Conservation (phyloP, 2,888 invertebrate species). For the Agrotis exclamationis region DNA sequence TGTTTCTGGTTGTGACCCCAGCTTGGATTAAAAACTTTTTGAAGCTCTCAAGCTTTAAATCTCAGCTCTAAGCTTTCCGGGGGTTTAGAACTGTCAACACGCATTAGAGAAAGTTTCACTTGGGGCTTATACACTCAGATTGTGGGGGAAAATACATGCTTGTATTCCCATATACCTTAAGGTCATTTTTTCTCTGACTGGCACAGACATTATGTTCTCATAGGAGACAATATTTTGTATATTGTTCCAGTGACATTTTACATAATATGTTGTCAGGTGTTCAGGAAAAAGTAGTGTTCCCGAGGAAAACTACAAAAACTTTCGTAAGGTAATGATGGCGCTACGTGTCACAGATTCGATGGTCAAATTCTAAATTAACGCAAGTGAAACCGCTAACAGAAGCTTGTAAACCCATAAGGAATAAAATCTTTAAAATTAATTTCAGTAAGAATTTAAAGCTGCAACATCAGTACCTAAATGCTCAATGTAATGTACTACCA, state of each 20-base stretch:
- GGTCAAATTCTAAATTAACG: too few species aligned
- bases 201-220: neutral
- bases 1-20: too few species aligned
- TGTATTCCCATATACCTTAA: neutral
- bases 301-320: too few species aligned
- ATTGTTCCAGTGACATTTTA: neutral
- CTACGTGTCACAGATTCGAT: too few species aligned
- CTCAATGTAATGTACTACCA: neutral
- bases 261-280: too few species aligned
- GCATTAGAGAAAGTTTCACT: slow-evolving; percentile 15
- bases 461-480: neutral
- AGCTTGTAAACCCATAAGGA: too few species aligned
- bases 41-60: neutral
- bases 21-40: slow-evolving; percentile 1
- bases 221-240: neutral
- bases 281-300: too few species aligned
- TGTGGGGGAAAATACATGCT: neutral
- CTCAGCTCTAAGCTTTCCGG: neutral
- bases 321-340: too few species aligned
- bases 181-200: neutral
- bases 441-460: neutral
- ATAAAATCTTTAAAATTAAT: neutral
- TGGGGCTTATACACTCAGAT: slow-evolving; percentile 5
- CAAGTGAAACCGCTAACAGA: too few species aligned
- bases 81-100: slow-evolving; percentile 20